Evolutionary conservation across 35 echinoderm and acorn worm genomes (phyloP).

Genomic region (Lytechinus pictus): DNA sequence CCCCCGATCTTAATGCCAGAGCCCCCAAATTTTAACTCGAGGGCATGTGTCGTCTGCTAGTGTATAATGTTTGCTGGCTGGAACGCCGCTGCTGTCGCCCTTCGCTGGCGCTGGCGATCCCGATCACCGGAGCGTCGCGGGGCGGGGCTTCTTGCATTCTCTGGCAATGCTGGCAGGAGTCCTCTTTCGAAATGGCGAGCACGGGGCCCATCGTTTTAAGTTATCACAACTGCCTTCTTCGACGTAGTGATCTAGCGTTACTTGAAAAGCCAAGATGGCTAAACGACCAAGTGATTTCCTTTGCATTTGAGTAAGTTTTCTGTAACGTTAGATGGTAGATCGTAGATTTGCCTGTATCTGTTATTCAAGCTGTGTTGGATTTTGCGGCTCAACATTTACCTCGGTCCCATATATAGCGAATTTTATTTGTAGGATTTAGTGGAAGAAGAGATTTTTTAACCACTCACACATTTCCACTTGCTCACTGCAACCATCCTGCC

Average conservation of each 20-base stretch:
- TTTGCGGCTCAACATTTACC: neutral
- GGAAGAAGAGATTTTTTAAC: too few species aligned
- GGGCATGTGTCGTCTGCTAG: too few species aligned
- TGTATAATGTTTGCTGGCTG: too few species aligned
- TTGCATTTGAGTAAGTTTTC: slow-evolving; percentile 80
- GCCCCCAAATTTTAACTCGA: too few species aligned
- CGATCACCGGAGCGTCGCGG: too few species aligned
- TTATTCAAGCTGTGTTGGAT: neutral
- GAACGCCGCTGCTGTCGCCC: too few species aligned
- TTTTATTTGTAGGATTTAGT: neutral
- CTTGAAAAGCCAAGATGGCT: slow-evolving; percentile 72
- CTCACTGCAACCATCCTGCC: too few species aligned
- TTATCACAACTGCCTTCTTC: slow-evolving; percentile 74
- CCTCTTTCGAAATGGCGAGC: slow-evolving; percentile 34
- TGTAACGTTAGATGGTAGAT: neutral
- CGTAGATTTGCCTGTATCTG: neutral
- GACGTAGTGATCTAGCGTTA: slow-evolving; percentile 63
- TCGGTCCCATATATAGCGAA: neutral
- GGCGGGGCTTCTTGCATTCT: too few species aligned
- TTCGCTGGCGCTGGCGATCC: too few species aligned
- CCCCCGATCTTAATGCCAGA: too few species aligned
- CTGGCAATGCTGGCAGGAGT: too few species aligned
- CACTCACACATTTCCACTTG: too few species aligned
- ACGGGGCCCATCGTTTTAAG: slow-evolving; percentile 65
- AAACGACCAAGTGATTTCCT: slow-evolving; percentile 80